Conservation (phyloP, 2,113 vertebrate species). For the Macroglossus sobrinus region DNA sequence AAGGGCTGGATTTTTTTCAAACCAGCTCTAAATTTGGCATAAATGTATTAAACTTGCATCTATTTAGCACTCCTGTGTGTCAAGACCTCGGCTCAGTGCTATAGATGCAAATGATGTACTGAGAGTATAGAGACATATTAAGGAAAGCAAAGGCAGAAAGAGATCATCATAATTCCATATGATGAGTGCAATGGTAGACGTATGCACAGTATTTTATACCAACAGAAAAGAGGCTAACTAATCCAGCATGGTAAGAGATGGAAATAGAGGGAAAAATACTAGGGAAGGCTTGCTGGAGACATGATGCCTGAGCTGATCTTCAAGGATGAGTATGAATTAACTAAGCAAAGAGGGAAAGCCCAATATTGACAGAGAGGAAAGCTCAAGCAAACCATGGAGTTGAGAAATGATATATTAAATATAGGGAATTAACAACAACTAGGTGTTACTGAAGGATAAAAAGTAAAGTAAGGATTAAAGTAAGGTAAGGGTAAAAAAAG, state of each 20-base stretch:
- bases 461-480: background rate
- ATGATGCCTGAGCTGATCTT: background rate
- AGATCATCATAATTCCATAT: background rate
- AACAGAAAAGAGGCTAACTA: background rate
- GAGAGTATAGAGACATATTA: background rate
- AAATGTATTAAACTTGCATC: background rate
- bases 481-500: too few relatives aligned
- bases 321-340: background rate
- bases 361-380: background rate
- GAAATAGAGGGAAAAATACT: background rate
- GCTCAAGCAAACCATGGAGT: background rate
- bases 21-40: background rate
- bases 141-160: constrained; percentile 14
- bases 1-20: background rate
- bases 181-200: background rate
- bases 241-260: background rate
- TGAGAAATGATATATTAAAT: background rate
- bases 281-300: background rate
- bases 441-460: background rate
- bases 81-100: background rate
- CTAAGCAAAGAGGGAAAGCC: background rate
- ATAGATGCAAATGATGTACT: background rate
- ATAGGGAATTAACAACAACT: background rate
- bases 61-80: background rate
- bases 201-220: background rate